A percentile compares a stretch with the other conserved stretches of the same genome.
phyloP scores from a whole-genome alignment of 2,113 vertebrate species.

The Colistium nudipinnis region DNA sequence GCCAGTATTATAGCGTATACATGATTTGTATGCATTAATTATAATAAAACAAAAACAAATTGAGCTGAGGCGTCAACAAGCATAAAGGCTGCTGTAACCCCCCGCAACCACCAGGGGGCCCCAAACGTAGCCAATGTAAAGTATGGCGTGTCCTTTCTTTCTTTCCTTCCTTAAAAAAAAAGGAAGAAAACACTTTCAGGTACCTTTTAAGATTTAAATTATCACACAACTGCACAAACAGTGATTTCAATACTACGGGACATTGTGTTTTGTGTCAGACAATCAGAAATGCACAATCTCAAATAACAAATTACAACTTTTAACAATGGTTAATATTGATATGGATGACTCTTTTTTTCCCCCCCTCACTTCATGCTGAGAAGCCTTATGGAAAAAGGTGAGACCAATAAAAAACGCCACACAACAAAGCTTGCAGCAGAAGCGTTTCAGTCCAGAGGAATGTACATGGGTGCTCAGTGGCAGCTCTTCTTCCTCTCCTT shows the following conservation, averaged over 20 bases:
- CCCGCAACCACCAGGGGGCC: slow-evolving; percentile 7
- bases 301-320: too few relatives aligned
- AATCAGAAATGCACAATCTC: too few relatives aligned
- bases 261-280: too few relatives aligned
- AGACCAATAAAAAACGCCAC: too few relatives aligned
- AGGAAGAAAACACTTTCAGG: neutral
- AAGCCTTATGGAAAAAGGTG: too few relatives aligned
- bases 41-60: neutral
- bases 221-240: neutral
- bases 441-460: neutral
- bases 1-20: neutral
- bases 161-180: neutral
- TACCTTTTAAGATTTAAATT: neutral
- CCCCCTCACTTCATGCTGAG: too few relatives aligned
- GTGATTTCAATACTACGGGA: too few relatives aligned
- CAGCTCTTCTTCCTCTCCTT: slow-evolving; percentile 10
- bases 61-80: too few relatives aligned
- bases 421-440: neutral
- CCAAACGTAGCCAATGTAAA: neutral
- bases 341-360: too few relatives aligned
- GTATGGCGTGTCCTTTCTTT: neutral
- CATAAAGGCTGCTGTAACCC: neutral
- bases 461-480: neutral
- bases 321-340: too few relatives aligned
- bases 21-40: neutral